Percentiles rank a stretch among this genome's conserved stretches.
These are phyloP conservation scores for Megastigmus dorsalis DNA, from an alignment of 2,888 invertebrate species.

Conservation along the genomic window DNA sequence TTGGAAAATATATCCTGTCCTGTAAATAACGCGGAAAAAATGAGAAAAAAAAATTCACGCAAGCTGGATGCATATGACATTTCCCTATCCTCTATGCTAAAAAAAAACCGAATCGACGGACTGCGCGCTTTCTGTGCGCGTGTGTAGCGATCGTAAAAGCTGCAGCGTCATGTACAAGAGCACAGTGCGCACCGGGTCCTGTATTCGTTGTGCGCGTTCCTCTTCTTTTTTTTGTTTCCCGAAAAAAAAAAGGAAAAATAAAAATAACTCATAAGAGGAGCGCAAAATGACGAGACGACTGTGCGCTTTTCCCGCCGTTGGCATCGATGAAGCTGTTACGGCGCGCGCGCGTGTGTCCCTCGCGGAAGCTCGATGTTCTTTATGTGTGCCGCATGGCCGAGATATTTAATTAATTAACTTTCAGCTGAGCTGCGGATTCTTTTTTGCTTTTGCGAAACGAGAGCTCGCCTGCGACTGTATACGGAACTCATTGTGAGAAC, in stretches of 20 bases:
- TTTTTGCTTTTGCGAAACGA: not conserved
- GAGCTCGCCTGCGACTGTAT: no score
- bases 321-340: constrained; percentile 9
- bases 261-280: constrained; percentile 6
- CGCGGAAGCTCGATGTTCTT: constrained; percentile 21
- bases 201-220: no score
- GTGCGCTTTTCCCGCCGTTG: no score
- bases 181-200: no score
- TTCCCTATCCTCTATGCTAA: constrained; percentile 10
- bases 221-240: not conserved
- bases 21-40: constrained; percentile 17
- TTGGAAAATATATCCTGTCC: constrained; percentile 2
- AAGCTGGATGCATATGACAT: constrained; percentile 1
- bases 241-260: no score
- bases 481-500: not conserved
- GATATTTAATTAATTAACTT: constrained; percentile 42
- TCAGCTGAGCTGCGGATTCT: not conserved
- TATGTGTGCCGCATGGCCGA: not conserved
- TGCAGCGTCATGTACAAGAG: not conserved
- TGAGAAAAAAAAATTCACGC: no score
- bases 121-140: not conserved
- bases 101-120: constrained; percentile 10
- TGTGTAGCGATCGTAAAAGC: constrained; percentile 27
- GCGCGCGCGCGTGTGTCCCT: not conserved
- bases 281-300: not conserved